These are phyloP conservation scores for Drosophila rellima DNA, from an alignment of 2,888 invertebrate genomes.

Conservation along the genomic window DNA sequence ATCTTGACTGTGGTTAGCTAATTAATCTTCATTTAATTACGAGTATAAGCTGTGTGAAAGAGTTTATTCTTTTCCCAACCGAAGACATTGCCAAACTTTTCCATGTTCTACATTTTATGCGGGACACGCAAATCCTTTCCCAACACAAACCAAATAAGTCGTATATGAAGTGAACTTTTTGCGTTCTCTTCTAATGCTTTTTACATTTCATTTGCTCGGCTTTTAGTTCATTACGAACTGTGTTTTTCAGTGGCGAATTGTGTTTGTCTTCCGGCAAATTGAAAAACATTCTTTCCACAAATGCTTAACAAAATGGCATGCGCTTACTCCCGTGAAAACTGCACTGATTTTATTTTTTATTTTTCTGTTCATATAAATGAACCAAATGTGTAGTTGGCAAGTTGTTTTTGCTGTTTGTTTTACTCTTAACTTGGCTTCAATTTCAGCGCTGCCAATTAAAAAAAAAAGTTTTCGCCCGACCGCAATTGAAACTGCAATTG, in stretches of 20 bases:
- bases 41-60: slow-evolving; percentile 18
- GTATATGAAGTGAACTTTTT: slow-evolving; percentile 19
- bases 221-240: slow-evolving; percentile 57
- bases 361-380: slow-evolving; percentile 14
- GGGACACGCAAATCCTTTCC: slow-evolving; percentile 14
- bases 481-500: slow-evolving; percentile 41
- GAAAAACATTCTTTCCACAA: slow-evolving; percentile 37
- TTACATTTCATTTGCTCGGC: slow-evolving; percentile 51
- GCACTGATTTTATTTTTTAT: slow-evolving; percentile 5
- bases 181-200: slow-evolving; percentile 53
- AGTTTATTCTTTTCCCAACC: slow-evolving; percentile 4
- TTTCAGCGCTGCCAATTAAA: slow-evolving; percentile 61
- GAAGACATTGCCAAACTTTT: neutral
- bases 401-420: slow-evolving; percentile 53
- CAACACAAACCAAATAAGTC: slow-evolving; percentile 21
- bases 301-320: slow-evolving; percentile 25
- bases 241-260: slow-evolving; percentile 22
- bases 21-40: slow-evolving; percentile 50
- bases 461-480: slow-evolving; percentile 50
- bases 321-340: slow-evolving; percentile 7
- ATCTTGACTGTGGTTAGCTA: slow-evolving; percentile 35
- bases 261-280: slow-evolving; percentile 47
- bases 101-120: neutral
- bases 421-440: slow-evolving; percentile 56
- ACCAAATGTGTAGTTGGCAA: slow-evolving; percentile 41